Base-by-base conservation (phyloP, 2,888 invertebrate genomes). In the Philereme transversata region DNA sequence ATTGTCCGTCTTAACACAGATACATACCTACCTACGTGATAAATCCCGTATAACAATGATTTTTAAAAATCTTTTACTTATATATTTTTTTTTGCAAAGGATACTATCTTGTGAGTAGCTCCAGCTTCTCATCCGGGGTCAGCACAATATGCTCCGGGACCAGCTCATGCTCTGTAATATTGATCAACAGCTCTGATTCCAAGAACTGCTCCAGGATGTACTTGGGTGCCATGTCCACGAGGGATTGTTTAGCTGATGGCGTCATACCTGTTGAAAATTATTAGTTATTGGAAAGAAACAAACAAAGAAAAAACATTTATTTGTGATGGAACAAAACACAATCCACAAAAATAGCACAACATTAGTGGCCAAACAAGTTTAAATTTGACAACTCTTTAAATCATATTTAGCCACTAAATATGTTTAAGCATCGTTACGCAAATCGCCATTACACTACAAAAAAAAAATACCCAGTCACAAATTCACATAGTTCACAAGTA, bases 91-190 rank as follows among this genome's bases (percentile, higher is more conserved):
- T 44, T 57, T 58, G 8, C 76, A 93, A 93, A 93, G 94, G 95
- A 94, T 94, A 97, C 97, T 98, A 98, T 95, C 99, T 96, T n/a
- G 95, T 93, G 49, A 99, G 92, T 22, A 99, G 88, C 87, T 99
- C 99, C 69, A 96, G 96, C 82, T 99, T 99, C 83, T 99, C 99
- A 82, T 99, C 99, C 0, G 97, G 97, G 0, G 99, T 99, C 93
- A 99, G 95, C 3, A 99, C 98, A 57, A 99, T 99, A 88, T 99
- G 99, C 85, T 99, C 99, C 0, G 99, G 99, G 1, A 99, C 99
- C 75, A 99, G 88, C 88, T 99, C 98, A 78, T 99, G 99, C 83
- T 99, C 99, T 0, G 99, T 99, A 6, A 99, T 99, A 81, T 99
- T 99, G 70, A 99, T 99, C 52, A 99, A 92, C 50, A 99, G 91